Base-by-base conservation (phyloP, 2,888 invertebrate genomes). In the Allophyes oxyacanthae region DNA sequence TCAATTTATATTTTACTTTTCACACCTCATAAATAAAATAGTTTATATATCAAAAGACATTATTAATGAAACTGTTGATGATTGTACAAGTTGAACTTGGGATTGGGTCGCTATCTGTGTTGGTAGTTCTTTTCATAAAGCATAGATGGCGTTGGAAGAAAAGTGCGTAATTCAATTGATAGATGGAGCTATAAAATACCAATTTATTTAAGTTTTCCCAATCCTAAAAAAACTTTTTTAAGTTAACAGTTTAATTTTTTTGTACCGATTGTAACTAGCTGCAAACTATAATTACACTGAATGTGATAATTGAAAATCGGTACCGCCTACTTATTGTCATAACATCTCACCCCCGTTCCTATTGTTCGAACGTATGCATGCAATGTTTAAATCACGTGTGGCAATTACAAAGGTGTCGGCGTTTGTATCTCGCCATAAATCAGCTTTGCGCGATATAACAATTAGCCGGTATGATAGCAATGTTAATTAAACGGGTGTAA, bases 381-480 rank as follows among this genome's bases (percentile, higher is more conserved):
- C 86, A 83, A 86, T 85, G 89, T 88, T 88, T 83, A 85, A 86
- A 88, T 87, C 85, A 87, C 84, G 84, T 85, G 84, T 81, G 69
- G 85, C 88, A 92, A 93, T 93, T 93, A 92, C 89, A 86, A 87
- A 92, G 94, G 94, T 94, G 92, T 91, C 88, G 87, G 90, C 89
- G 84, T 84, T 86, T 86, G 82, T 88, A 88, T 91, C 88, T 87
- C 78, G 86, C 82, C 76, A 92, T 94, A 94, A 94, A 94, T 94
- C 94, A 94, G 87, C 86, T 85, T 87, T 88, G 88, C 90, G 86
- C 93, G 92, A 94, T 94, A 91, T 92, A 94, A 94, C 94, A 94
- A 94, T 94, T 94, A 94, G 94, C 87, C 83, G 92, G 91, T 89
- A 94, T 91, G 92, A 90, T 91, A 91, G 91, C 90, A 92, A 93